Percentiles rank a stretch among this genome's conserved stretches.
These are phyloP conservation scores for Punctoribates punctum DNA, from an alignment of 2,888 invertebrate genomes.

Conservation along the genomic window DNA sequence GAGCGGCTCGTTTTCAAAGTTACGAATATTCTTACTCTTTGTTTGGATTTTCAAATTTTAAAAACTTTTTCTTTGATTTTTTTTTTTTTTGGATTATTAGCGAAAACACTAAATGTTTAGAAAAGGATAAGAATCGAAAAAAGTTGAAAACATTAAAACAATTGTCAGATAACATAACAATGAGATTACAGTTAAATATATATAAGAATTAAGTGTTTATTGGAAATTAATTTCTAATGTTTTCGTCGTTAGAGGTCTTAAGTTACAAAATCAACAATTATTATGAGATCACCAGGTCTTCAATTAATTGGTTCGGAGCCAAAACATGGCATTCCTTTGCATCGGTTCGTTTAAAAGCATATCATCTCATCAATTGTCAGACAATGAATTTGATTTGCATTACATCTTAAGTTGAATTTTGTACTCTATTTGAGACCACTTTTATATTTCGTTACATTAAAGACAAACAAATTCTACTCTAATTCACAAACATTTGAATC, in stretches of 20 bases:
- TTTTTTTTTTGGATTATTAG: too few species aligned
- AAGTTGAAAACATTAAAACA: neutral
- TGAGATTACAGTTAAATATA: constrained; percentile 35
- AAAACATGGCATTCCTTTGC: neutral
- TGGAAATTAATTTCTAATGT: neutral
- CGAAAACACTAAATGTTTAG: neutral
- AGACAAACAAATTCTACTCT: neutral
- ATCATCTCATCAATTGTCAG: neutral
- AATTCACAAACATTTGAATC: neutral
- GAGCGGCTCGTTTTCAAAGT: constrained; percentile 23
- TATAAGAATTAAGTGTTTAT: constrained; percentile 21
- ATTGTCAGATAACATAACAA: constrained; percentile 31
- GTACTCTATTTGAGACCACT: constrained; percentile 26
- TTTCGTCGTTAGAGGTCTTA: constrained; percentile 25
- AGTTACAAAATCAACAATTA: constrained; percentile 30
- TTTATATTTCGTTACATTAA: neutral
- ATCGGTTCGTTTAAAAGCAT: neutral
- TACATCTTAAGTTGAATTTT: constrained; percentile 30
- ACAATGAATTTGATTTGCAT: constrained; percentile 7
- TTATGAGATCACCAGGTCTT: constrained; percentile 39
- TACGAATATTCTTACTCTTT: neutral
- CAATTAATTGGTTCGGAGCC: neutral
- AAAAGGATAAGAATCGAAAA: neutral
- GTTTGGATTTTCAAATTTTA: neutral
- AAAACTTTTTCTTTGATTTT: too few species aligned